Conservation (phyloP, 1,140 invertebrate genomes). For the Pantala flavescens region DNA sequence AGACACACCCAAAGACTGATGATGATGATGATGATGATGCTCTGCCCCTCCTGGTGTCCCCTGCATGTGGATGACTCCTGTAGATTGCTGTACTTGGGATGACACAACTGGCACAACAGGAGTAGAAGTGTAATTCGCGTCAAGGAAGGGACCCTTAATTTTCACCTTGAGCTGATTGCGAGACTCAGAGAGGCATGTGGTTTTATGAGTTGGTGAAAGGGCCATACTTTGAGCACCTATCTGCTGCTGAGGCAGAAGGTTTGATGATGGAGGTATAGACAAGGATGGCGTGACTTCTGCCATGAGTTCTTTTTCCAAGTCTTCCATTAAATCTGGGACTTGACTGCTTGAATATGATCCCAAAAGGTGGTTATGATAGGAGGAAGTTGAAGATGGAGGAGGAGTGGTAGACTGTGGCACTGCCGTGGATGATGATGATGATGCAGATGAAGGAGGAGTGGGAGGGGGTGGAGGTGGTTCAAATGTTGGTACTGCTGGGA, state of each 20-base stretch:
- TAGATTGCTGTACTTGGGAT: neutral
- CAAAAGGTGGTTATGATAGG: conserved; percentile 50
- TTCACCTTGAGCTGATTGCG: conserved; percentile 80
- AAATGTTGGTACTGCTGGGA: neutral
- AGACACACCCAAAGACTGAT: conserved; percentile 13
- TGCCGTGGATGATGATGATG: neutral
- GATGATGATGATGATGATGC: conserved; percentile 11
- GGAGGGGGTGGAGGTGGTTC: conserved; percentile 14
- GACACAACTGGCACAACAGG: conserved; percentile 32
- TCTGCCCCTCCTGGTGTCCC: conserved; percentile 36
- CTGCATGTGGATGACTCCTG: conserved; percentile 12
- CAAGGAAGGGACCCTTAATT: conserved; percentile 76
- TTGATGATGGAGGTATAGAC: conserved; percentile 9
- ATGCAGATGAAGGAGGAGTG: conserved; percentile 19
- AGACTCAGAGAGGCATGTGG: conserved; percentile 51
- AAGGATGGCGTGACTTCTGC: neutral
- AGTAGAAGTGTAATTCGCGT: conserved; percentile 54
- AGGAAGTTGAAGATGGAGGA: conserved; percentile 24
- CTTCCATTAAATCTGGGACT: conserved; percentile 56
- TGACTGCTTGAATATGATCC: conserved; percentile 54
- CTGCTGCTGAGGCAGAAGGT: conserved; percentile 16
- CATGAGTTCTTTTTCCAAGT: conserved; percentile 59
- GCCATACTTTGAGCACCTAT: neutral
- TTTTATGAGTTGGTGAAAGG: neutral
- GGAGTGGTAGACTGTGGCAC: neutral